These are phyloP conservation scores for Bryconaethiops microstoma DNA, from an alignment of 2,797 vertebrate species.

Conservation along the genomic window DNA sequence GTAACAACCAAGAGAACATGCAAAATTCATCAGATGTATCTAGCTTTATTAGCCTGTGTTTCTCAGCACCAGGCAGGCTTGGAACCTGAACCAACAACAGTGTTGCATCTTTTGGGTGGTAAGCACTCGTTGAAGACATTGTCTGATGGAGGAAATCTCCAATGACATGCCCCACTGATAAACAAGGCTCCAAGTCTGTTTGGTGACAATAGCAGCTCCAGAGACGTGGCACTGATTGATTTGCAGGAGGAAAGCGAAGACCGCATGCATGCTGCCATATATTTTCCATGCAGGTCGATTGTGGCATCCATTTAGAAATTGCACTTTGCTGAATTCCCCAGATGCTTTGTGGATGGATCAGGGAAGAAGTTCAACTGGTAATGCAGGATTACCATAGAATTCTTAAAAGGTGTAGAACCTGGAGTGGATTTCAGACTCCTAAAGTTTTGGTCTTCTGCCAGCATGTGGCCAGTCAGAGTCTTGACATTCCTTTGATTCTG, in stretches of 20 bases:
- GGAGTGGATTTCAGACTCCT: not conserved
- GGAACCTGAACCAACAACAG: not conserved
- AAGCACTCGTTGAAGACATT: not conserved
- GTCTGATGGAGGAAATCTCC: conserved; percentile 6
- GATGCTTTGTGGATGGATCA: not conserved
- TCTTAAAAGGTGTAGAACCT: not conserved
- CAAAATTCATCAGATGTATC: conserved; percentile 5
- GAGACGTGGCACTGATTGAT: conserved; percentile 31
- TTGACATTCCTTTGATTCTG: not conserved
- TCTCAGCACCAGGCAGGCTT: not conserved
- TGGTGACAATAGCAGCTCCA: conserved; percentile 21
- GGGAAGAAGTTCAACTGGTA: not conserved
- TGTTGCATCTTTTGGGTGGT: not conserved
- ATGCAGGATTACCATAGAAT: not conserved
- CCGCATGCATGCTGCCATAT: conserved; percentile 4
- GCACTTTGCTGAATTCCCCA: conserved; percentile 16
- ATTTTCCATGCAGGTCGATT: conserved; percentile 7
- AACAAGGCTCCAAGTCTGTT: conserved; percentile 24
- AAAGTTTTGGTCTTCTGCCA: conserved; percentile 1
- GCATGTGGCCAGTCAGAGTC: not conserved
- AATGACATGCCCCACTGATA: conserved; percentile 14
- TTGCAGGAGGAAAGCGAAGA: conserved; percentile 14
- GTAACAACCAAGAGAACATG: not conserved
- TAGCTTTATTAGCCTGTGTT: not conserved
- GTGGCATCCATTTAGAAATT: conserved; percentile 36